Evolutionary conservation across 1,140 invertebrate species (phyloP).

Genomic region (Camponotus vicinus): DNA sequence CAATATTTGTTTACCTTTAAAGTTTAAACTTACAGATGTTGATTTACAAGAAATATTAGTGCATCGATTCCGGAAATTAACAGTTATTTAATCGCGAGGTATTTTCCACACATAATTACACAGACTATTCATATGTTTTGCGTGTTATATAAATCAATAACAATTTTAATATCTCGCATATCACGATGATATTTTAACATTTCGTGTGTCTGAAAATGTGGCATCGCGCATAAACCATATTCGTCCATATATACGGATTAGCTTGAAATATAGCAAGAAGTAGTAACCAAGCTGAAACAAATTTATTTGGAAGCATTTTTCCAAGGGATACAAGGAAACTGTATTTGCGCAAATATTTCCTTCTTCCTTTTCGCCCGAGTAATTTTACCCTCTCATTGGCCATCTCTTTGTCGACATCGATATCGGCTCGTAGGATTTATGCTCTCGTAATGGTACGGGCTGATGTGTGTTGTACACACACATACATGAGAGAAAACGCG

Average conservation of each 20-base stretch:
- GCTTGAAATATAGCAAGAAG: background rate
- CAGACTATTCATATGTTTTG: constrained; percentile 14
- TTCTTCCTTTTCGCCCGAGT: background rate
- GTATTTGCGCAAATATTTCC: constrained; percentile 17
- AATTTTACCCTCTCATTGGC: background rate
- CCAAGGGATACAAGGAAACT: background rate
- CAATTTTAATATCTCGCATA: constrained; percentile 35
- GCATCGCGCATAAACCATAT: background rate
- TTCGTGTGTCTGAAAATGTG: constrained; percentile 15
- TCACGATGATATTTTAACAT: constrained; percentile 11
- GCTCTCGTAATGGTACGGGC: constrained; percentile 28
- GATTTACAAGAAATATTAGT: background rate
- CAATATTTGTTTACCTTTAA: background rate
- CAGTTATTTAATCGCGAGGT: background rate
- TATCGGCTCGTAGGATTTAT: constrained; percentile 60
- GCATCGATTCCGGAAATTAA: background rate
- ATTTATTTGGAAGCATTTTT: constrained; percentile 20
- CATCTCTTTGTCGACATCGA: constrained; percentile 27
- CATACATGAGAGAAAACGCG: constrained; percentile 7
- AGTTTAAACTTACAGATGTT: background rate
- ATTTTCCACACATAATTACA: background rate
- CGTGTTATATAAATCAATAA: constrained; percentile 24
- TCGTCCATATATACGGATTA: background rate
- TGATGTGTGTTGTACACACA: constrained; percentile 12
- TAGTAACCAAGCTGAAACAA: background rate